A percentile compares a stretch with the other conserved stretches of the same genome.
phyloP scores from a whole-genome alignment of 2,797 vertebrate species.

The Malacoctenus gilli region DNA sequence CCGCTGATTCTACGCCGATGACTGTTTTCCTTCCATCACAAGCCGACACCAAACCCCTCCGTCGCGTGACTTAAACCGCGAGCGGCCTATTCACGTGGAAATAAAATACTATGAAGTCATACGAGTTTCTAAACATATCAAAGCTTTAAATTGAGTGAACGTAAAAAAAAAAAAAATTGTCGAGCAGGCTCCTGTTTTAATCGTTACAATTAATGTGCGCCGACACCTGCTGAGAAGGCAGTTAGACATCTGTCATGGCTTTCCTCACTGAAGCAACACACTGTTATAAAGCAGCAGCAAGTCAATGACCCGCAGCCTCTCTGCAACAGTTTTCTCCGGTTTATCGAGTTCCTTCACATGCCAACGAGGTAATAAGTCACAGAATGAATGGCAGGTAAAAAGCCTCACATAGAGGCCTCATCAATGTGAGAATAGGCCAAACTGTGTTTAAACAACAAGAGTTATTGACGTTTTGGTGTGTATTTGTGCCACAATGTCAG shows the following conservation, averaged over 20 bases:
- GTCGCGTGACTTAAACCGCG: too few species aligned
- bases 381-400: neutral
- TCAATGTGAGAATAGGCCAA: constrained; percentile 37
- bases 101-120: too few species aligned
- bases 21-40: constrained; percentile 48
- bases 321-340: too few species aligned
- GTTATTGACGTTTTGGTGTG: neutral
- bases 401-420: constrained; percentile 39
- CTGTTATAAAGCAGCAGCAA: constrained; percentile 1
- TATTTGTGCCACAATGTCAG: constrained; percentile 5
- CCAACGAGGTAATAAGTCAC: too few species aligned
- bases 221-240: constrained; percentile 29
- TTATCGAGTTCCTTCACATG: too few species aligned
- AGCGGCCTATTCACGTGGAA: too few species aligned
- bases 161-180: too few species aligned
- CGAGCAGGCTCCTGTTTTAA: too few species aligned
- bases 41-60: too few species aligned
- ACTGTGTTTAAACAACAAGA: constrained; percentile 37
- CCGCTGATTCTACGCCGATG: constrained; percentile 43
- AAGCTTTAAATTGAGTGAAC: too few species aligned
- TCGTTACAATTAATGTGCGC: too few species aligned
- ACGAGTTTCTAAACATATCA: too few species aligned
- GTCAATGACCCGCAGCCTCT: constrained; percentile 11
- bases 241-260: constrained; percentile 27
- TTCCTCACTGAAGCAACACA: neutral